Evolutionary conservation across 2,797 vertebrate genomes (phyloP), one percentile per base, ranked within the genome.

Genomic region (Esox lucius): DNA sequence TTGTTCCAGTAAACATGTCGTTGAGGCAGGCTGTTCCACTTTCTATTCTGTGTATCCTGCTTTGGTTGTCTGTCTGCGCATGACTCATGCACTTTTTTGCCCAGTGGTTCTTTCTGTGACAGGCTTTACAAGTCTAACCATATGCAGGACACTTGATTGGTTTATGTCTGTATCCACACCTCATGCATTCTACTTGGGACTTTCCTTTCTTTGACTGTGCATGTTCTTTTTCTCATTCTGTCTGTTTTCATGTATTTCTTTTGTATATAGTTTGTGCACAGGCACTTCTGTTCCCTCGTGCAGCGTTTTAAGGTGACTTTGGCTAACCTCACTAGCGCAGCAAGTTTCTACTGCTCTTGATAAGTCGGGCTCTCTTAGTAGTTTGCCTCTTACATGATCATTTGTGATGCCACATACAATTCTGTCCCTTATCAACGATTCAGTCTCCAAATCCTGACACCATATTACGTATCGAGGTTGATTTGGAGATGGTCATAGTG

Each of bases 101-200:
- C 19, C 19, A 7, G 15, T 59, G 0, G 48, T 22, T 59, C 59
- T 59, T 59, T 59, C 53, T 19, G 53, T 22, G 4, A 59, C 51
- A 56, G 17, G 5, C 53, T 19, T 19, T 68, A 39, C 51, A 31
- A 48, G 17, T 62, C 67, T 42, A 35, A 26, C 61, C 59, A 64
- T 53, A 49, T 15, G 16, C 70, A 71, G 13, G 42, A 66, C 59
- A 26, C 59, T 61, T n/a, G n/a, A n/a, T 70, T 42, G 28, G 46
- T 33, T 65, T 17, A 39, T 76, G 42, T 53, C 64, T 28, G 7
- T 71, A 66, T 7, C n/a, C 69, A 71, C 46, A 76, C 65, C 46
- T 35, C 26, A 17, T 46, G 59, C 12, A 71, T 46, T 70, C 53
- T 26, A 19, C 35, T 5, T 75, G 13, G 61, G 16, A n/a, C n/a